Conservation (phyloP, 2,797 vertebrate genomes). For the Miichthys miiuy region DNA sequence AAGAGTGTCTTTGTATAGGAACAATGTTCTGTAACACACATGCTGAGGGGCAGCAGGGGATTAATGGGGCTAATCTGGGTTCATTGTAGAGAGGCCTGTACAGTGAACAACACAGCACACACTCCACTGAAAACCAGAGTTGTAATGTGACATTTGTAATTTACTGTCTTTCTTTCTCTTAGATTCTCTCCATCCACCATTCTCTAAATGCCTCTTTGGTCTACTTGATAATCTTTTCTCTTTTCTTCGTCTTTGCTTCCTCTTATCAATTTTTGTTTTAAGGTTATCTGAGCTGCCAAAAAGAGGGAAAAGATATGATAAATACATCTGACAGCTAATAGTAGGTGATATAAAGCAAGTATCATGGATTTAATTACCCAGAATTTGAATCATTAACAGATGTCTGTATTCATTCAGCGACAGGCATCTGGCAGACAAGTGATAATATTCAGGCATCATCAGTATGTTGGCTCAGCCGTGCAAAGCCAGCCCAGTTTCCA, state of each 20-base stretch:
- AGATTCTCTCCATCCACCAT: background rate
- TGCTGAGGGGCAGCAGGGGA: conserved; percentile 44
- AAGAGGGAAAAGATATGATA: conserved; percentile 1
- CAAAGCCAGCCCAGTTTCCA: conserved; percentile 30
- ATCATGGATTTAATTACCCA: conserved; percentile 10
- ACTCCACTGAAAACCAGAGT: conserved; percentile 6
- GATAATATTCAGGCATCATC: conserved; percentile 40
- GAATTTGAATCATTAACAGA: conserved; percentile 21
- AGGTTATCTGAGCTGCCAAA: background rate
- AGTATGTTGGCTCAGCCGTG: conserved; percentile 23
- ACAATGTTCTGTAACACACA: conserved; percentile 59
- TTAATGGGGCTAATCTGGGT: conserved; percentile 59
- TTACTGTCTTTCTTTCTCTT: conserved; percentile 10
- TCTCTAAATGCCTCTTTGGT: conserved; percentile 9
- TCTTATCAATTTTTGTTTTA: background rate
- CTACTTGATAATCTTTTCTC: background rate
- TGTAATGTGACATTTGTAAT: conserved; percentile 25
- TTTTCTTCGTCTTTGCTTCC: background rate
- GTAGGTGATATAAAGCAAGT: background rate
- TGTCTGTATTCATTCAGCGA: conserved; percentile 22
- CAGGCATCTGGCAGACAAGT: conserved; percentile 44
- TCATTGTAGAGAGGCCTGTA: conserved; percentile 49
- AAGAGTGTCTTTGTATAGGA: conserved; percentile 68
- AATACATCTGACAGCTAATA: background rate
- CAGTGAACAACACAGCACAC: conserved; percentile 22